Evolutionary conservation across 2,113 vertebrate genomes (phyloP), one percentile per base, ranked within the genome.

Genomic region (Burhinus bistriatus): DNA sequence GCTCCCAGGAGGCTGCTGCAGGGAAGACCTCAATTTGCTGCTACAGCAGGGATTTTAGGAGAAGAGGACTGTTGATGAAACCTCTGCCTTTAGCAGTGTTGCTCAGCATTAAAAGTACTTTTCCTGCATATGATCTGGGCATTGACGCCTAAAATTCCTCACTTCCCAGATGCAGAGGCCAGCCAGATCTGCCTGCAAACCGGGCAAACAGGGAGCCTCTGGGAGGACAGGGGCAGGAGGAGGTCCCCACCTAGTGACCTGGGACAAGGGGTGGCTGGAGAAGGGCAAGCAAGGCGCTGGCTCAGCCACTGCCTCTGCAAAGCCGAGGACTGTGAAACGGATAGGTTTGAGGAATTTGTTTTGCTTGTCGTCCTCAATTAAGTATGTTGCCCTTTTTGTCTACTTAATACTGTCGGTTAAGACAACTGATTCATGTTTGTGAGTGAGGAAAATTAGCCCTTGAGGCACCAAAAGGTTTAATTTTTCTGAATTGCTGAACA

Each of bases 171-270:
- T 64, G 18, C 6, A 73, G 36, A 73, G 7, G 11, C 13, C 26
- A 66, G 15, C 6, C 42, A 57, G 29, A 11, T 54, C 45, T 77
- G 12, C 9, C 38, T n/a, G 32, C 4, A 45, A 42, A 23, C 5
- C 0, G 0, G 11, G 19, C 3, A 2, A 59, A 38, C 23, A 45
- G 52, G 44, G 13, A 61, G 5, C 8, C n/a, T 6, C 13, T 25
- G 22, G 14, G 26, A 70, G 17, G 25, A 36, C 2, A 45, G 11
- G 9, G 17, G 11, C 17, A n/a, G 34, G 26, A 87, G 26, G 15
- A 54, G 13, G 3, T 83, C 22, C 18, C 20, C 3, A 6, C 3
- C 9, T 0, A 0, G 40, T 26, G 7, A 65, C 8, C 1, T 9
- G 0, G 16, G 12, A 16, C 2, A 0, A 68, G 42, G 8, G 6